phyloP scores from a whole-genome alignment of 1,140 invertebrate species.

The Drosophila pallidifrons region DNA sequence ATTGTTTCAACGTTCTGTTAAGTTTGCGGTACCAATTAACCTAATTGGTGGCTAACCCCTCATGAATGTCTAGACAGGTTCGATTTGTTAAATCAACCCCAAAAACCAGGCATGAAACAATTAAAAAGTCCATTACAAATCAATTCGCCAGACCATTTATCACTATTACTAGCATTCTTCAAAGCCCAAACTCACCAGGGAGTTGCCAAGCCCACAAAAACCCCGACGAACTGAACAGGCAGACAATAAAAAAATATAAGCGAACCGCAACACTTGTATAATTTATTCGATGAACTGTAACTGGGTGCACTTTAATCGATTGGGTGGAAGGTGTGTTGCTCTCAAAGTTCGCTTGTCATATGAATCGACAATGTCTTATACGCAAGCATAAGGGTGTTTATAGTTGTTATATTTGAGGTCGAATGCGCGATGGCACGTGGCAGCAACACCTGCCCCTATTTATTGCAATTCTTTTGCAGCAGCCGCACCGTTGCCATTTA shows the following conservation, averaged over 20 bases:
- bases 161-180: conserved; percentile 28
- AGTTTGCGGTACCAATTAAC: conserved; percentile 41
- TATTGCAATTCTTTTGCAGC: conserved; percentile 34
- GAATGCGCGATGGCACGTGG: conserved; percentile 59
- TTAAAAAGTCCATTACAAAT: conserved; percentile 54
- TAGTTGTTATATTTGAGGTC: conserved; percentile 39
- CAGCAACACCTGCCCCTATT: conserved; percentile 57
- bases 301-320: conserved; percentile 58
- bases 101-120: conserved; percentile 15
- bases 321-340: conserved; percentile 22
- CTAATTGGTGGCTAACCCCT: conserved; percentile 39
- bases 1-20: background rate
- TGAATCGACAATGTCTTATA: conserved; percentile 24
- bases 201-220: conserved; percentile 5
- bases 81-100: background rate
- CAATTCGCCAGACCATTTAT: conserved; percentile 58
- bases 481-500: conserved; percentile 50
- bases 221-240: background rate
- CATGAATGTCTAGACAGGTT: conserved; percentile 48
- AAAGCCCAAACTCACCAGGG: conserved; percentile 5
- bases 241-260: conserved; percentile 23
- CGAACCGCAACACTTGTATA: conserved; percentile 50
- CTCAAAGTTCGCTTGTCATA: conserved; percentile 49
- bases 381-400: conserved; percentile 37
- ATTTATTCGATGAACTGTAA: conserved; percentile 40